Evolutionary conservation across 2,113 vertebrate genomes (phyloP).

Genomic region (Carettochelys insculpta): DNA sequence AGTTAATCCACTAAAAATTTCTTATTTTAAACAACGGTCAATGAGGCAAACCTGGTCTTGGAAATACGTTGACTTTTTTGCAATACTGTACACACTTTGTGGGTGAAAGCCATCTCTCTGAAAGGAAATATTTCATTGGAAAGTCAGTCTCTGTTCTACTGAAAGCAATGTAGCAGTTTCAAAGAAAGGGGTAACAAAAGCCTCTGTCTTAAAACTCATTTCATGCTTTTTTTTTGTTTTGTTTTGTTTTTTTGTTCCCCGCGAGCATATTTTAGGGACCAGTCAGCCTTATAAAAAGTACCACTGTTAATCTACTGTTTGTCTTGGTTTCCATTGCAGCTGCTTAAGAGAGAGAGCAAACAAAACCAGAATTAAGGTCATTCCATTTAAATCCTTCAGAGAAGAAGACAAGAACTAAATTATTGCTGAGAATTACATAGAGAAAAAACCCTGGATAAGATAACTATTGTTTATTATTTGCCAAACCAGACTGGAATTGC

Average conservation of each 20-base stretch:
- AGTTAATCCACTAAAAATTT: constrained; percentile 31
- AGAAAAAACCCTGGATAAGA: constrained; percentile 66
- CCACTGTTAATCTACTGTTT: constrained; percentile 83
- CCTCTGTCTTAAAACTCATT: constrained; percentile 59
- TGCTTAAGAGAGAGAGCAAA: constrained; percentile 82
- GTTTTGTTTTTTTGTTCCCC: constrained; percentile 79
- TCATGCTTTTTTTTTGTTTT: constrained; percentile 58
- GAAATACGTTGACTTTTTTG: constrained; percentile 56
- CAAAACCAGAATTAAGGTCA: constrained; percentile 83
- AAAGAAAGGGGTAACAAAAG: constrained; percentile 63
- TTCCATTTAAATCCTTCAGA: constrained; percentile 83
- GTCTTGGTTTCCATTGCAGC: constrained; percentile 79
- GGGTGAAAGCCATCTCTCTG: constrained; percentile 31
- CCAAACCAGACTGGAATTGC: constrained; percentile 62
- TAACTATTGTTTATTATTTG: constrained; percentile 78
- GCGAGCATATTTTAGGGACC: constrained; percentile 79
- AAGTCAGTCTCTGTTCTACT: constrained; percentile 57
- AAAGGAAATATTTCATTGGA: constrained; percentile 66
- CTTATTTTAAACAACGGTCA: constrained; percentile 63
- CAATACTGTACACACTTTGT: constrained; percentile 49
- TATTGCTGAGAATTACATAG: constrained; percentile 74
- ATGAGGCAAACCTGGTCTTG: constrained; percentile 60
- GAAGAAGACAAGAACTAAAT: constrained; percentile 78
- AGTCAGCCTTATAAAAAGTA: constrained; percentile 81
- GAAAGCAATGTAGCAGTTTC: constrained; percentile 66